These are phyloP conservation scores for Leptopilina drosophilae DNA, from an alignment of 2,888 invertebrate species.

Conservation along the genomic window DNA sequence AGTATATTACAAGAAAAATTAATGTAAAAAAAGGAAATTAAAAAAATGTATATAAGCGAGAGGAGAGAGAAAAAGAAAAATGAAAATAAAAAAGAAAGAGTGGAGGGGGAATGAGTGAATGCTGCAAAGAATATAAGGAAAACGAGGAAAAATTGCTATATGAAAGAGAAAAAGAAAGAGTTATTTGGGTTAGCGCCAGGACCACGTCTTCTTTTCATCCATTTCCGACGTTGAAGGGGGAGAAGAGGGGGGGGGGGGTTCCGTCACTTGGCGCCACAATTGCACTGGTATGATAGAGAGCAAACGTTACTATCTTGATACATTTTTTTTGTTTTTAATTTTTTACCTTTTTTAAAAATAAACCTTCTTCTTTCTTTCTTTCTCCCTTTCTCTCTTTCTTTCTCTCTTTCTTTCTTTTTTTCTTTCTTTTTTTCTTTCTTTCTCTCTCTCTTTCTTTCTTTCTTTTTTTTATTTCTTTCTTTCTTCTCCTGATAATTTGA, in stretches of 20 bases:
- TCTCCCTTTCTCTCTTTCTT: background rate
- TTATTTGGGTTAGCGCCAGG: conserved; percentile 70
- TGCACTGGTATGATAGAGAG: conserved; percentile 48
- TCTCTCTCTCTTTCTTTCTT: background rate
- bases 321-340: background rate
- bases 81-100: background rate
- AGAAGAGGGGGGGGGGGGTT: conserved; percentile 49
- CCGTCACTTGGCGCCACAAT: conserved; percentile 66
- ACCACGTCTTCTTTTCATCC: conserved; percentile 46
- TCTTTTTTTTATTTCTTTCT: background rate
- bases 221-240: conserved; percentile 46
- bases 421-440: background rate
- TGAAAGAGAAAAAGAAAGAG: conserved; percentile 50
- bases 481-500: conserved; percentile 42
- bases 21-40: too few relatives aligned
- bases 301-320: background rate
- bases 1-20: too few relatives aligned
- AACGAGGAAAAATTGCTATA: conserved; percentile 16
- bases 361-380: conserved; percentile 6
- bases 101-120: background rate
- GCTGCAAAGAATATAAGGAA: conserved; percentile 40
- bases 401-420: background rate
- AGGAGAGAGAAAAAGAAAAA: background rate
- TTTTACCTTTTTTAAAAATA: background rate
- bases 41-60: background rate